These are phyloP conservation scores for Agriopis marginaria DNA, from an alignment of 2,888 invertebrate species.

Conservation along the genomic window DNA sequence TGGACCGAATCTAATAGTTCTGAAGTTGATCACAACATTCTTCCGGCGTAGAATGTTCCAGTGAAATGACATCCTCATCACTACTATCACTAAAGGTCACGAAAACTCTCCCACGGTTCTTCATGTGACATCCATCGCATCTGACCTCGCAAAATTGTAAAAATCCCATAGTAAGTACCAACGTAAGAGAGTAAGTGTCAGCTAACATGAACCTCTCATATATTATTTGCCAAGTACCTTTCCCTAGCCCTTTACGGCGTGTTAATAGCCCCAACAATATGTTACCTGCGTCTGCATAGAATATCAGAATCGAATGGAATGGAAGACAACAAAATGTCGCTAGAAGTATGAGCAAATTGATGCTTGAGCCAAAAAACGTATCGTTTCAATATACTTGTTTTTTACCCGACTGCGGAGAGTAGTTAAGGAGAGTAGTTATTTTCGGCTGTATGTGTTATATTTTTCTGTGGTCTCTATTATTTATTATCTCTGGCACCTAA, in stretches of 20 bases:
- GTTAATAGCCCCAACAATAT: conserved; percentile 32
- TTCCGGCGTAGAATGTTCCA: neutral
- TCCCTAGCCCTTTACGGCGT: conserved; percentile 38
- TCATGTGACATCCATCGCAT: conserved; percentile 8
- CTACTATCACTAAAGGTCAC: neutral
- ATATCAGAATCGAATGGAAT: neutral
- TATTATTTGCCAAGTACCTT: conserved; percentile 39
- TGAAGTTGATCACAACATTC: no score
- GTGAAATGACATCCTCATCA: neutral
- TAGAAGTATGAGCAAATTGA: neutral
- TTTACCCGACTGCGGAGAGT: no score
- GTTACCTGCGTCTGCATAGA: conserved; percentile 9
- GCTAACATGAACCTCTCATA: conserved; percentile 33
- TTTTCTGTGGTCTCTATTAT: no score
- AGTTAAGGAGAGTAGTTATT: no score
- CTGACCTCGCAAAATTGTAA: conserved; percentile 35
- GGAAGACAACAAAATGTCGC: no score
- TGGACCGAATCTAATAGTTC: no score
- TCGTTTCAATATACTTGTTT: no score
- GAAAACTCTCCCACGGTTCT: neutral
- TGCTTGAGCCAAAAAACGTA: neutral
- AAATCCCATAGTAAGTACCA: conserved; percentile 38
- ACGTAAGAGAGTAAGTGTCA: conserved; percentile 24
- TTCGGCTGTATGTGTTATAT: no score
- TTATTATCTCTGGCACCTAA: no score